phyloP scores from a whole-genome alignment of 2,797 vertebrate species.

The Bradypodion pumilum region DNA sequence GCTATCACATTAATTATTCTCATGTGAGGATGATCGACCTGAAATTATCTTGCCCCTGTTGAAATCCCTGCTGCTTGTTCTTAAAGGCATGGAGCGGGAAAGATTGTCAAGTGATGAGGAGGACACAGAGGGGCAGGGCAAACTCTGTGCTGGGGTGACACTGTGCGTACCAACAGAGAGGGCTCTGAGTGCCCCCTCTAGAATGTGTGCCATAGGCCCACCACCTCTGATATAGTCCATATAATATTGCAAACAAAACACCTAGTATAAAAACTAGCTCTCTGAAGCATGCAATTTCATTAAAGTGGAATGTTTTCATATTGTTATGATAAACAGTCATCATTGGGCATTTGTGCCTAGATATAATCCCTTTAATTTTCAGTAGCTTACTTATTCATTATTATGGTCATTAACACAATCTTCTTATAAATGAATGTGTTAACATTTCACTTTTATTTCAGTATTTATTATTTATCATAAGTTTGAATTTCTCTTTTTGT shows the following conservation, averaged over 20 bases:
- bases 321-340: not conserved
- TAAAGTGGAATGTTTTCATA: not conserved
- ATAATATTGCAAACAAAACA: not conserved
- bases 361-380: not conserved
- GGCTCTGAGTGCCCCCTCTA: too few relatives aligned
- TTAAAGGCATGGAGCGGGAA: too few relatives aligned
- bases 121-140: too few relatives aligned
- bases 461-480: not conserved
- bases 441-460: not conserved
- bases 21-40: too few relatives aligned
- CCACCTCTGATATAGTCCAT: too few relatives aligned
- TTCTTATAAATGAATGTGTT: not conserved
- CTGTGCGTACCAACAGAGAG: too few relatives aligned
- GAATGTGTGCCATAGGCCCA: too few relatives aligned
- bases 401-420: not conserved
- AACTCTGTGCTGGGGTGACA: too few relatives aligned
- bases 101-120: too few relatives aligned
- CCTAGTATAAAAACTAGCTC: not conserved
- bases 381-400: not conserved
- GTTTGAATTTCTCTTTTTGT: constrained; percentile 14
- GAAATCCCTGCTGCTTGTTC: too few relatives aligned
- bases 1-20: too few relatives aligned
- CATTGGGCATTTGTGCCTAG: not conserved
- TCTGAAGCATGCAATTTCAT: not conserved
- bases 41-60: too few relatives aligned